These are phyloP conservation scores for Habrosyne pyritoides DNA, from an alignment of 2,888 invertebrate genomes.

Conservation along the genomic window DNA sequence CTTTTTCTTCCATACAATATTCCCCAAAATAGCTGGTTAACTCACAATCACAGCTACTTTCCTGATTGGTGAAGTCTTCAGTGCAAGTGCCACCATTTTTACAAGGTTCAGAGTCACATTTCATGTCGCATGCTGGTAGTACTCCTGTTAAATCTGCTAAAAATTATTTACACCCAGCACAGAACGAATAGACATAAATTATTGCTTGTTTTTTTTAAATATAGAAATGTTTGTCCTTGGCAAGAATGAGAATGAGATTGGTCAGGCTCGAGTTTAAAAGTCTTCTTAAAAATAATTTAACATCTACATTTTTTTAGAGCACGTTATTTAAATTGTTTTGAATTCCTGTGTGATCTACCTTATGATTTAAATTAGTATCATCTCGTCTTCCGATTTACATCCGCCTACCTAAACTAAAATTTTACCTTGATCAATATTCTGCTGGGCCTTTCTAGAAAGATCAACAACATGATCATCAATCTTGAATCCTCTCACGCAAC, in stretches of 20 bases:
- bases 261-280: too few species aligned
- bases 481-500: conserved; percentile 93
- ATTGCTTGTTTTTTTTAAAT: too few species aligned
- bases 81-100: conserved; percentile 94
- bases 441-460: conserved; percentile 87
- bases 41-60: conserved; percentile 94
- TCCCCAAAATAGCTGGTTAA: conserved; percentile 95
- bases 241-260: too few species aligned
- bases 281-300: too few species aligned
- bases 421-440: conserved; percentile 87
- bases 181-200: too few species aligned
- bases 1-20: conserved; percentile 94
- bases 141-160: conserved; percentile 86
- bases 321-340: too few species aligned
- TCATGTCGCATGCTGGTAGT: conserved; percentile 92
- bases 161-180: too few species aligned
- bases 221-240: too few species aligned
- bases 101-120: conserved; percentile 94
- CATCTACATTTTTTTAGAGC: too few species aligned
- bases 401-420: too few species aligned
- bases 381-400: too few species aligned
- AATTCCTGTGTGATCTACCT: too few species aligned
- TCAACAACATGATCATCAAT: conserved; percentile 92
- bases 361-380: not conserved
- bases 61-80: conserved; percentile 93